Percentiles rank a stretch among this genome's conserved stretches.
phyloP scores from a whole-genome alignment of 2,113 vertebrate species.

The Micromys minutus region DNA sequence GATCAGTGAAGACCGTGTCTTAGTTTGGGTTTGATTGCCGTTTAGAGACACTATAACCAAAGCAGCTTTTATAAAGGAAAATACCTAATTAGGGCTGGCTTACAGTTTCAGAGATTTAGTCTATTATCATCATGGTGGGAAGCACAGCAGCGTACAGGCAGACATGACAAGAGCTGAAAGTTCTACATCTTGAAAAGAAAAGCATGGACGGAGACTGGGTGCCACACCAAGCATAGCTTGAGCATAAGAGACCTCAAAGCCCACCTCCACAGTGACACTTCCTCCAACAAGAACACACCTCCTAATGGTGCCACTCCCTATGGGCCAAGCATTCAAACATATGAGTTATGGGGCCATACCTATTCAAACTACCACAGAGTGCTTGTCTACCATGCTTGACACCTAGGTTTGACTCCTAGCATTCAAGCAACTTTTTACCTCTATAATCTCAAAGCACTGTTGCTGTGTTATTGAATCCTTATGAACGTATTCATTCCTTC shows the following conservation, averaged over 20 bases:
- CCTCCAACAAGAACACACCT: not conserved
- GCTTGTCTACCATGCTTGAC: not conserved
- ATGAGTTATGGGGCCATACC: not conserved
- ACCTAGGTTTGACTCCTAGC: not conserved
- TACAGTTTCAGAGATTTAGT: not conserved
- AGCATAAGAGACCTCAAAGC: not conserved
- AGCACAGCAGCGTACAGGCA: not conserved
- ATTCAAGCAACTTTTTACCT: not conserved
- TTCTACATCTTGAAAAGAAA: not conserved
- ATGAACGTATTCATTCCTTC: not conserved
- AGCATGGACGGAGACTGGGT: not conserved
- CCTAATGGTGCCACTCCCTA: not conserved
- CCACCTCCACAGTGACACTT: not conserved
- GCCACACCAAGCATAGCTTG: not conserved
- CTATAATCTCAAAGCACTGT: not conserved
- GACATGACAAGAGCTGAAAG: not conserved
- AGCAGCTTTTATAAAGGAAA: not conserved
- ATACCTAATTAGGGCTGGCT: not conserved
- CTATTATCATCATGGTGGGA: not conserved
- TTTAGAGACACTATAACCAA: not conserved
- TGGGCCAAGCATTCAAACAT: not conserved
- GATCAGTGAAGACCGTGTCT: not conserved
- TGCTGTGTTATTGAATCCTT: not conserved
- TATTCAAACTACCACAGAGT: not conserved
- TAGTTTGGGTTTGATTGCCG: not conserved